A percentile compares a stretch with the other conserved stretches of the same genome.
These are phyloP conservation scores for Sympetrum striolatum DNA, from an alignment of 2,888 invertebrate genomes.

Conservation along the genomic window DNA sequence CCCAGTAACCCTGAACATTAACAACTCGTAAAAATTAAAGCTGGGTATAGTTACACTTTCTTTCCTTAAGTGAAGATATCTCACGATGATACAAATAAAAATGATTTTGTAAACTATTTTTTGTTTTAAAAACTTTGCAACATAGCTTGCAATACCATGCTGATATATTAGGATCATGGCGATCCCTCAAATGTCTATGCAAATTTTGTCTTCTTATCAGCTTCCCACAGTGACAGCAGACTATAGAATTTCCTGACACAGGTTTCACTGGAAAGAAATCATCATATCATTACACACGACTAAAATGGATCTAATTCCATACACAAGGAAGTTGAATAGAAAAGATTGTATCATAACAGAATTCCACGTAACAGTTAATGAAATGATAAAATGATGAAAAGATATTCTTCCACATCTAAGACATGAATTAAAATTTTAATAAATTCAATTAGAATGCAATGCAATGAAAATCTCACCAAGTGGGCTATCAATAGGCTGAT, in stretches of 20 bases:
- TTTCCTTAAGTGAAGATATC: background rate
- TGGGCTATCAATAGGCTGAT: too few relatives aligned
- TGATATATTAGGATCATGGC: background rate
- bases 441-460: too few relatives aligned
- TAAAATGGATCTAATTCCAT: background rate
- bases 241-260: background rate
- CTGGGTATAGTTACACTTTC: background rate
- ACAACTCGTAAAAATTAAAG: background rate
- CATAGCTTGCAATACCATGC: constrained; percentile 18
- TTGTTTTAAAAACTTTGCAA: constrained; percentile 18
- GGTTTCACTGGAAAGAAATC: background rate
- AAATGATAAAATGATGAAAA: too few relatives aligned
- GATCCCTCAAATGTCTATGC: constrained; percentile 37
- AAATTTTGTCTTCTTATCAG: constrained; percentile 41
- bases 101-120: constrained; percentile 44
- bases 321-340: background rate
- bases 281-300: background rate
- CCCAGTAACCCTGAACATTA: background rate
- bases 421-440: too few relatives aligned
- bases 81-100: constrained; percentile 27
- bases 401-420: too few relatives aligned
- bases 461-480: too few relatives aligned
- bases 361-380: background rate
- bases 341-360: background rate
- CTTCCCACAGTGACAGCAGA: constrained; percentile 40